A percentile compares a stretch with the other conserved stretches of the same genome.
Evolutionary conservation across 2,113 vertebrate genomes (phyloP).

Genomic region (Nibea coibor): DNA sequence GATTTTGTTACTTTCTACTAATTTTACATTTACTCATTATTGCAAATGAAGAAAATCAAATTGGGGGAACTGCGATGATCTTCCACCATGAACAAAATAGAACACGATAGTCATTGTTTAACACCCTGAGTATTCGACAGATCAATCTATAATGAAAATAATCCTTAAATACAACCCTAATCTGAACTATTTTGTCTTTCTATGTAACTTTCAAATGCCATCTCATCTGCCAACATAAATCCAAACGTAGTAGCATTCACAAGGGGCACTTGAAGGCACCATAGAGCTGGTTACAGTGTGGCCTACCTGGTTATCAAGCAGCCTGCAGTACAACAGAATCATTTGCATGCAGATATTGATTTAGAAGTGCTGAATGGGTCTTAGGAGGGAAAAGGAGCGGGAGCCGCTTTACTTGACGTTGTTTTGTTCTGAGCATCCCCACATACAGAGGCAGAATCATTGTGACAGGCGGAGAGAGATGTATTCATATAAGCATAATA

Average conservation of each 20-base stretch:
- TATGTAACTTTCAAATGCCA: background rate
- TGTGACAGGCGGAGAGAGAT: constrained; percentile 78
- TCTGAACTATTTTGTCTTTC: background rate
- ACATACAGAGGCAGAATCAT: constrained; percentile 68
- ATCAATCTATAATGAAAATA: background rate
- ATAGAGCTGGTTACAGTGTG: constrained; percentile 23
- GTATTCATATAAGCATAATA: constrained; percentile 81
- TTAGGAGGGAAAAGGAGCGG: constrained; percentile 38
- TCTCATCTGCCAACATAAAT: background rate
- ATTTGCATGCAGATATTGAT: constrained; percentile 71
- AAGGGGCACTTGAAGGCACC: constrained; percentile 36
- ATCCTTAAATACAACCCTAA: background rate
- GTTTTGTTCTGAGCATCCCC: constrained; percentile 67
- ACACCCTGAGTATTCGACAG: background rate
- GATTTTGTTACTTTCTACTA: background rate
- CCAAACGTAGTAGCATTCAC: background rate
- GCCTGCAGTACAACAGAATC: constrained; percentile 41
- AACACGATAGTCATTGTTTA: background rate
- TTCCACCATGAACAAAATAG: background rate
- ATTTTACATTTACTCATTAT: background rate
- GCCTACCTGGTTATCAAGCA: constrained; percentile 44
- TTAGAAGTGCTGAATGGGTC: constrained; percentile 64
- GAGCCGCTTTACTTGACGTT: constrained; percentile 44
- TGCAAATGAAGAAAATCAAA: background rate
- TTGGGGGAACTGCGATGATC: background rate